Evolutionary conservation across 2,888 invertebrate genomes (phyloP), one percentile per base, ranked within the genome.

Genomic region (Pristionchus entomophagus): DNA sequence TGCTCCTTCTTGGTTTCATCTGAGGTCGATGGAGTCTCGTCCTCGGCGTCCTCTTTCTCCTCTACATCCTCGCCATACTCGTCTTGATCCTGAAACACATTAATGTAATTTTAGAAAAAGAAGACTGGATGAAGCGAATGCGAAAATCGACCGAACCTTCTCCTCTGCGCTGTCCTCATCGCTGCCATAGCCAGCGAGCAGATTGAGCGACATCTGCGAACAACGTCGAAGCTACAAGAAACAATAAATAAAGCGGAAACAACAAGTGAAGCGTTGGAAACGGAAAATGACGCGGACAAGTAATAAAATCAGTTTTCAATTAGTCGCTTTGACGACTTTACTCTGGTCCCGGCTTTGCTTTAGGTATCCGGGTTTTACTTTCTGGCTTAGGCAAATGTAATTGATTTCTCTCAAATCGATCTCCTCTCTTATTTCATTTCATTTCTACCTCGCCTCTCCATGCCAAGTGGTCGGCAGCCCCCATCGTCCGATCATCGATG

Each of bases 131-230:
- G 26, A 45, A 45, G 45, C 6, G 45, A 45, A 45, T 10, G 45
- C 45, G 14, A 10, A 14, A 45, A 6, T 56, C 56, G 19, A 56
- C 17, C 19, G 17, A 6, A 41, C 69, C 69, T 69, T 69, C 69
- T 69, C 81, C n/a, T 53, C 56, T n/a, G 35, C 4, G 81, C 81
- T 49, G 22, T 49, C 45, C 81, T 81, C 83, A 29, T 83, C 83
- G 38, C 83, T 83, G 29, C 83, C 83, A 62, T 83, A 83, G 0
- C 35, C 32, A 19, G 83, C 38, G 19, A 83, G 45, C 12, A 83
- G 83, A 29, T 83, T 83, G 29, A 83, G 83, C 10, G 83, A 83
- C 83, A 83, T 83, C 81, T 81, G 56, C 6, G 14, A 62, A 8
- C 29, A 62, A n/a, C n/a, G n/a, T n/a, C n/a, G n/a, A n/a, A n/a